Evolutionary conservation across 2,888 invertebrate species (phyloP), one percentile per base, ranked within the genome.

Genomic region (Dryococelus australis): DNA sequence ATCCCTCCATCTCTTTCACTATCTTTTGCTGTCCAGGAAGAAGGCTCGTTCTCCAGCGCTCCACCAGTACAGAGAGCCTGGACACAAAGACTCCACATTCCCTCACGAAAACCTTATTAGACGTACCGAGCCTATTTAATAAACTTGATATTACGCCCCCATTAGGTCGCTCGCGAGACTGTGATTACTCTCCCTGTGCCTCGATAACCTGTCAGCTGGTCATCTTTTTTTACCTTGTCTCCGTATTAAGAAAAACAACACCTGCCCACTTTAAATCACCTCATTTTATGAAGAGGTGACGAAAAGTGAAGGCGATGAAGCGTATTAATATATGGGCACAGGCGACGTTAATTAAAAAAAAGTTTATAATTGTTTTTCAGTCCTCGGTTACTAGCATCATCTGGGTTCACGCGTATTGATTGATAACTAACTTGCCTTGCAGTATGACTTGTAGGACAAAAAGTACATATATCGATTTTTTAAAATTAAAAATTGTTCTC

Each of bases 81-180:
- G 65, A 65, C 24, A 20, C n/a, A 65, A 51, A n/a, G 65, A 65
- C 65, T 65, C 8, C 24, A n/a, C 24, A 65, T 65, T 65, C 65
- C n/a, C 65, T 65, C 65, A 65, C 65, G 24, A 65, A n/a, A 65
- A 8, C 65, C 47, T 47, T 47, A 47, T 47, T 65, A 65, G 65
- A n/a, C 65, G 65, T 65, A n/a, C 65, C 65, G 65, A n/a, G n/a
- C n/a, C n/a, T 65, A n/a, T n/a, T 65, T 65, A 65, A 65, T 65
- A 65, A 65, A 65, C 24, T 16, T 8, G 65, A n/a, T 65, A 65
- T 65, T 65, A 65, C n/a, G 65, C 65, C 65, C 65, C 65, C n/a
- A 65, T 65, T 65, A 16, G 24, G 24, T 65, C 24, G 65, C 65
- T 0, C 65, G 24, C 65, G 65, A 65, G 65, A 65, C 65, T 12